Evolutionary conservation across 2,113 vertebrate genomes (phyloP).

Genomic region (Ammodytes marinus): DNA sequence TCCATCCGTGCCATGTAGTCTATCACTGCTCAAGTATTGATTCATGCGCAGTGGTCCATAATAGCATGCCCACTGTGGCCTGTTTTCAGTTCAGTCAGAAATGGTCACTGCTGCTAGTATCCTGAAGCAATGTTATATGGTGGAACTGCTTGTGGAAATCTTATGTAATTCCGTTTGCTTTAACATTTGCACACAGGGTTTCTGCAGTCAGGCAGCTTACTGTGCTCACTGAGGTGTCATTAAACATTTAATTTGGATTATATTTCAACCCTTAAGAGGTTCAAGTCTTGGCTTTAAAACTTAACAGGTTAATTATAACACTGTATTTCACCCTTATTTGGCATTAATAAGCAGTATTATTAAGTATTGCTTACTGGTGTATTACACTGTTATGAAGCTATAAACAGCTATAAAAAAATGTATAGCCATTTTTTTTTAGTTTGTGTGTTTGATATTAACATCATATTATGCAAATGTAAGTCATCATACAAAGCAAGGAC

Average conservation of each 20-base stretch:
- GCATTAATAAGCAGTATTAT: conserved; percentile 2
- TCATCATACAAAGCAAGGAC: no score
- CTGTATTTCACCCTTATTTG: neutral
- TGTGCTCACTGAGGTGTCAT: conserved; percentile 30
- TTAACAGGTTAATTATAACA: conserved; percentile 31
- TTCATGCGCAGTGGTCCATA: conserved; percentile 39
- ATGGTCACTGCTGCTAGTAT: conserved; percentile 29
- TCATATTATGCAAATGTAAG: no score
- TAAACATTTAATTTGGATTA: conserved; percentile 35
- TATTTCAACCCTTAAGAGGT: conserved; percentile 27
- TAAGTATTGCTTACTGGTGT: neutral
- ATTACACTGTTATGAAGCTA: neutral
- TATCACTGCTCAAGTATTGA: conserved; percentile 51
- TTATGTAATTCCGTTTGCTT: conserved; percentile 39
- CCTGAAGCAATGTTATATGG: conserved; percentile 26
- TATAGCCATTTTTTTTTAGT: neutral
- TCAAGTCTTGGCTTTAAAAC: conserved; percentile 15
- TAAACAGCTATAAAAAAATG: neutral
- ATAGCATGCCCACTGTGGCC: conserved; percentile 26
- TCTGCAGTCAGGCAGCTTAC: conserved; percentile 15
- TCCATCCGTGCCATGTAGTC: conserved; percentile 56
- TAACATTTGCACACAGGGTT: conserved; percentile 28
- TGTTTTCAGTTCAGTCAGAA: conserved; percentile 51
- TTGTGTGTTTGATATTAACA: no score
- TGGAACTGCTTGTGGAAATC: conserved; percentile 40